Evolutionary conservation across 2,888 invertebrate species (phyloP).

Genomic region (Litoditis marina): DNA sequence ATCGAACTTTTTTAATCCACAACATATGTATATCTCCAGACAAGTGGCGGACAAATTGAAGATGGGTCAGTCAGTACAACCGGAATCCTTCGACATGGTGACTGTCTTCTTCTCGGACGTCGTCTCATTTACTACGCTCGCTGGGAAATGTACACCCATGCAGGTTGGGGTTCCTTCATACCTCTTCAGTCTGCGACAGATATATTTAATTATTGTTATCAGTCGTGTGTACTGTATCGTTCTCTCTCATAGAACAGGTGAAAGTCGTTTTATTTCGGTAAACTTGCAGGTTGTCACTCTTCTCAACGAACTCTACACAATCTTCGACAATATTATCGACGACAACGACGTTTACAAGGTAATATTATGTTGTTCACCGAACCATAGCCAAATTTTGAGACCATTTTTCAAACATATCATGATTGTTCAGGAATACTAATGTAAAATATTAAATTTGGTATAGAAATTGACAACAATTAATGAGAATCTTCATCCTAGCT

Average conservation of each 20-base stretch:
- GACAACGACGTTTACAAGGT: constrained; percentile 59
- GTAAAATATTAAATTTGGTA: not conserved
- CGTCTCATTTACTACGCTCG: constrained; percentile 51
- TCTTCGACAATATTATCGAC: constrained; percentile 57
- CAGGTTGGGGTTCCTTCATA: constrained; percentile 27
- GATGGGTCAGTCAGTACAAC: constrained; percentile 52
- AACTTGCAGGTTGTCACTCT: constrained; percentile 52
- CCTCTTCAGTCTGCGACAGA: not conserved
- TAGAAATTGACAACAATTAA: no score
- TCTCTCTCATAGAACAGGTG: not conserved
- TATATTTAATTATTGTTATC: not conserved
- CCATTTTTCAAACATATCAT: not conserved
- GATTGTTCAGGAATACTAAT: not conserved
- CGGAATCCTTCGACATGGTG: constrained; percentile 51
- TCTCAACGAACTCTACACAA: constrained; percentile 57
- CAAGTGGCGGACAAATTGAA: constrained; percentile 58
- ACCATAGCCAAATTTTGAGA: constrained; percentile 3
- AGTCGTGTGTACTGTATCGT: not conserved
- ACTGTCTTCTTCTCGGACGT: constrained; percentile 57
- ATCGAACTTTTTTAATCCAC: no score
- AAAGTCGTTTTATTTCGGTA: not conserved
- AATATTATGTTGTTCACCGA: constrained; percentile 2
- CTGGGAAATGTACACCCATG: constrained; percentile 50
- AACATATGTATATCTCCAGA: constrained; percentile 25
- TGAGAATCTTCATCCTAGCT: no score